Evolutionary conservation across 2,888 invertebrate species (phyloP).

Genomic region (Fragum whitleyi): DNA sequence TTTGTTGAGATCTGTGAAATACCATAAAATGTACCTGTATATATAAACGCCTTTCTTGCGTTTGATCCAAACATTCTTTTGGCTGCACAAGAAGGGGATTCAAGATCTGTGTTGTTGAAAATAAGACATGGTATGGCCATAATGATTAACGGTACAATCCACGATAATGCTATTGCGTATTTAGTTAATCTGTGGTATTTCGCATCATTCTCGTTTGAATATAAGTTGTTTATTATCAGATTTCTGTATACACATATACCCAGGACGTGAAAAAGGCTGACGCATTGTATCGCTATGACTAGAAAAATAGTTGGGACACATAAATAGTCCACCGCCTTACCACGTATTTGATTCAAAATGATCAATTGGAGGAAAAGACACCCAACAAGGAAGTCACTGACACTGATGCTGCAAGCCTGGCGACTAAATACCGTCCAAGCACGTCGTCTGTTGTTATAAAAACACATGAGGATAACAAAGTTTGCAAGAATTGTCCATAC

Average conservation of each 20-base stretch:
- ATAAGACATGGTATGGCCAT: background rate
- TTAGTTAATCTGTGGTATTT: background rate
- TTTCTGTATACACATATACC: background rate
- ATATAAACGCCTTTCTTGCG: background rate
- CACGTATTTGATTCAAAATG: background rate
- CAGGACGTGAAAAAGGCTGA: background rate
- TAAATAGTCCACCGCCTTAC: background rate
- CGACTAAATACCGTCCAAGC: background rate
- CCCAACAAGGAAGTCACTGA: constrained; percentile 8
- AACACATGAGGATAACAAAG: background rate
- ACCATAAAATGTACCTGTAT: background rate
- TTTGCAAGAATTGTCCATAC: background rate
- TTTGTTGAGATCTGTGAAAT: background rate
- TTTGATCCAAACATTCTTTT: background rate
- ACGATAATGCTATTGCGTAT: background rate
- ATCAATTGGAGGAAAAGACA: background rate
- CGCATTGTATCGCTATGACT: background rate
- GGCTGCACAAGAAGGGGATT: background rate
- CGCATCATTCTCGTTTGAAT: background rate
- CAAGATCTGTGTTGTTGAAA: background rate
- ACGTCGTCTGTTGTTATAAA: background rate
- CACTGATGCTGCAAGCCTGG: background rate
- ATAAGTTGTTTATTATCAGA: background rate
- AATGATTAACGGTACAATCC: background rate
- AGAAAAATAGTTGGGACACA: background rate